Conservation (phyloP, 2,113 vertebrate genomes). For the Daubentonia madagascariensis region DNA sequence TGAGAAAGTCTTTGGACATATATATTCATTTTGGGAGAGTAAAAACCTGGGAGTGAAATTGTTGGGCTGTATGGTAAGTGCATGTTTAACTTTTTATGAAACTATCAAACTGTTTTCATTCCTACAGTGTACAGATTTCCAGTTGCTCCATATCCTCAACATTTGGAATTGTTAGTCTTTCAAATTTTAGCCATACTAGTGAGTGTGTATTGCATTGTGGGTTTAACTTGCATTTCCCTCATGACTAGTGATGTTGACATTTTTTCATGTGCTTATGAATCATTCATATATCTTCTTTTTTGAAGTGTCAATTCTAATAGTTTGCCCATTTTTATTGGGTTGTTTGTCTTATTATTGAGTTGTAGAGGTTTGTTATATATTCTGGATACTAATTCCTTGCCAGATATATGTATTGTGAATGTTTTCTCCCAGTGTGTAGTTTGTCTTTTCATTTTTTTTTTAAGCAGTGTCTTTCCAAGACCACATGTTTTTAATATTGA, state of each 20-base stretch:
- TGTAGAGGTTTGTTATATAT: neutral
- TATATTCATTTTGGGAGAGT: neutral
- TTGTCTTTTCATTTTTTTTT: slow-evolving; percentile 13
- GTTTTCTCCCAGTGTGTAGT: neutral
- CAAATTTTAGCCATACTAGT: neutral
- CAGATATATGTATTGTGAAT: neutral
- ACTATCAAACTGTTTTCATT: neutral
- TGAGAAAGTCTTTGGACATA: neutral
- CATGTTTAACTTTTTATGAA: neutral
- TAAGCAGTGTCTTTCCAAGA: neutral
- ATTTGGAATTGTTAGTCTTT: neutral
- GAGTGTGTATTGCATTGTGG: neutral
- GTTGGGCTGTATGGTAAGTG: neutral
- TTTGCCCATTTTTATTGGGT: neutral
- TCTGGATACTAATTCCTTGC: neutral
- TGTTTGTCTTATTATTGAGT: neutral
- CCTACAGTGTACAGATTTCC: neutral
- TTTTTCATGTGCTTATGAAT: neutral
- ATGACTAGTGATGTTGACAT: neutral
- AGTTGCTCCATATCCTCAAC: neutral
- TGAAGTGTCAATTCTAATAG: neutral
- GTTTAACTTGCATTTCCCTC: neutral
- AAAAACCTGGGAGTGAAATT: neutral
- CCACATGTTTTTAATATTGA: neutral
- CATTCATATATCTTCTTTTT: neutral